Evolutionary conservation across 92 coral and sea anemone species (phyloP).

Genomic region (Desmophyllum pertusum): DNA sequence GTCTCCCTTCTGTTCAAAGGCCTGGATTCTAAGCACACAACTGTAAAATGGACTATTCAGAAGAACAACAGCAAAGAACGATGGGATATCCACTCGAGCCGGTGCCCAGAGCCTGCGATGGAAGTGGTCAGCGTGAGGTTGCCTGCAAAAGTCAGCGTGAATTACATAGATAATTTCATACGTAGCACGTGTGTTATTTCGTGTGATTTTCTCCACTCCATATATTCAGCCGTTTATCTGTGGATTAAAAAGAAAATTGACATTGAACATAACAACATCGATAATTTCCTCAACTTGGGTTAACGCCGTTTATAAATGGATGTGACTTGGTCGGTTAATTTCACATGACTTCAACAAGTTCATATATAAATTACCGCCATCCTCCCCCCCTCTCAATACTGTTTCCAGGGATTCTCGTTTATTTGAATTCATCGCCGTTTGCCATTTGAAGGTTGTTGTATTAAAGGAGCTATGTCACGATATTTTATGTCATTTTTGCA

Average conservation of each 20-base stretch:
- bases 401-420: no score
- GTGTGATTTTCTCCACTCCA: conserved; percentile 36
- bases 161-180: neutral
- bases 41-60: no score
- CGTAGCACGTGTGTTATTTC: neutral
- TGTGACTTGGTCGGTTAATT: neutral
- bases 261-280: neutral
- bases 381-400: neutral
- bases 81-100: neutral
- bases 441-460: no score
- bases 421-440: no score
- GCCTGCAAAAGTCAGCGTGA: neutral
- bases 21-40: no score
- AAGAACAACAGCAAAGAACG: no score
- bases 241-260: neutral
- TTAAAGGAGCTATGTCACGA: no score
- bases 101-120: neutral
- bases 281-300: neutral
- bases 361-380: neutral
- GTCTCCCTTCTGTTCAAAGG: no score
- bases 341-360: neutral
- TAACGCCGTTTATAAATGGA: neutral
- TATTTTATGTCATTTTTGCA: no score
- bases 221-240: conserved; percentile 41
- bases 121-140: neutral